These are phyloP conservation scores for Enoplosus armatus DNA, from an alignment of 2,797 vertebrate species.

Conservation along the genomic window DNA sequence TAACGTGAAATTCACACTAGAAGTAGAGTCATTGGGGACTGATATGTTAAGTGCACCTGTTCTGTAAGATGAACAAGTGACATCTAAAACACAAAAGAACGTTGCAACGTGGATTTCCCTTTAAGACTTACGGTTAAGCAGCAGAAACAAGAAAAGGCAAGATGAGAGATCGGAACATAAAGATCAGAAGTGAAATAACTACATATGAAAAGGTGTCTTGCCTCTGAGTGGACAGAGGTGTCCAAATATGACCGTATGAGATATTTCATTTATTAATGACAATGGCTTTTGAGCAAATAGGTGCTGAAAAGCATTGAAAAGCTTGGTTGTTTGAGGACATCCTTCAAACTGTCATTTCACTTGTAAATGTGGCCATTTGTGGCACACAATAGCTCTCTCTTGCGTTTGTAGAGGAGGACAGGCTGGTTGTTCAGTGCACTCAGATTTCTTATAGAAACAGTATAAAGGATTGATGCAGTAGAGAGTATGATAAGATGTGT, in stretches of 20 bases:
- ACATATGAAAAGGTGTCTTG: neutral
- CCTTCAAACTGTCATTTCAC: neutral
- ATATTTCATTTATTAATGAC: slow-evolving; percentile 13
- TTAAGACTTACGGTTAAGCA: neutral
- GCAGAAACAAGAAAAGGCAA: neutral
- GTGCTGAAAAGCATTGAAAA: neutral
- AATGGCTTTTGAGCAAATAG: neutral
- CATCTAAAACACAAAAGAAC: neutral
- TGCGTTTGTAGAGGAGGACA: neutral
- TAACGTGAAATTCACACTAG: neutral
- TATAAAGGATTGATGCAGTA: neutral
- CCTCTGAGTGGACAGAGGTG: neutral
- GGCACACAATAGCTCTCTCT: neutral
- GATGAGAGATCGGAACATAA: neutral
- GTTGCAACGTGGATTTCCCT: neutral
- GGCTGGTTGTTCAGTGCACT: slow-evolving; percentile 9
- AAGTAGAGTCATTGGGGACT: neutral
- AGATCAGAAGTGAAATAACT: neutral
- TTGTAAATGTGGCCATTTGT: slow-evolving; percentile 5
- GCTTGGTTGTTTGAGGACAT: neutral
- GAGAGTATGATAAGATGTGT: neutral
- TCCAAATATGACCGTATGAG: slow-evolving; percentile 21
- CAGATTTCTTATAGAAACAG: neutral
- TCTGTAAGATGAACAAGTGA: neutral
- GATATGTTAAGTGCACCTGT: neutral